Evolutionary conservation across 2,888 invertebrate genomes (phyloP).

Genomic region (Agonopterix subpropinquella): DNA sequence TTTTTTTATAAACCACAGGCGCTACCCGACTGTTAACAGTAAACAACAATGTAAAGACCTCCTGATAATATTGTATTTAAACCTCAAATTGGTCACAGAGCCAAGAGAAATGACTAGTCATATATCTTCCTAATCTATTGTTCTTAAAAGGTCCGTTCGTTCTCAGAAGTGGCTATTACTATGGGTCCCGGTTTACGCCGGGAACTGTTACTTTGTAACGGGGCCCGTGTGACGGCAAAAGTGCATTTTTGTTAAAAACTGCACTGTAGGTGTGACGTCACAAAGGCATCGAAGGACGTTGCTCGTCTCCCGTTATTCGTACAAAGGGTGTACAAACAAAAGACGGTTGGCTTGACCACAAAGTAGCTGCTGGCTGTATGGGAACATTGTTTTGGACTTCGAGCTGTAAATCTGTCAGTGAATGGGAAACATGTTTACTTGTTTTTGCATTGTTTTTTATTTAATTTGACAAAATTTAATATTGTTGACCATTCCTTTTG

Average conservation of each 20-base stretch:
- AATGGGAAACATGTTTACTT: neutral
- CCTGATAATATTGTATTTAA: conserved; percentile 47
- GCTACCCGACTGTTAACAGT: conserved; percentile 33
- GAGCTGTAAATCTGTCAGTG: conserved; percentile 7
- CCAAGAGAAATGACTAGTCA: conserved; percentile 48
- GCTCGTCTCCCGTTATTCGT: conserved; percentile 46
- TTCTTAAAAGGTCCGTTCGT: conserved; percentile 48
- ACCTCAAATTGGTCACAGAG: conserved; percentile 66
- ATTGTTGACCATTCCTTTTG: too few species aligned
- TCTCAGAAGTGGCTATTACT: conserved; percentile 55
- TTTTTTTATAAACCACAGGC: conserved; percentile 30
- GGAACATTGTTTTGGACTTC: conserved; percentile 10
- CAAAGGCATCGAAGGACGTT: conserved; percentile 42
- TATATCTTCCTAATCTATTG: conserved; percentile 58
- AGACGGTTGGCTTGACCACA: conserved; percentile 51
- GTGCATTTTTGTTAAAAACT: conserved; percentile 61
- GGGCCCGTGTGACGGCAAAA: conserved; percentile 56
- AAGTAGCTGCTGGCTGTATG: conserved; percentile 54
- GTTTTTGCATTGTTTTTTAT: neutral
- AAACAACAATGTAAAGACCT: conserved; percentile 34
- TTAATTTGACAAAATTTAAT: neutral
- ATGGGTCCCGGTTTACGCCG: conserved; percentile 66
- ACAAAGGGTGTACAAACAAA: conserved; percentile 55
- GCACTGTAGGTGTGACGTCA: conserved; percentile 53
- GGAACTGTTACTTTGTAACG: conserved; percentile 64